phyloP scores from a whole-genome alignment of 37 sponge, comb jelly and placozoan species.

The Oscarella lobularis region DNA sequence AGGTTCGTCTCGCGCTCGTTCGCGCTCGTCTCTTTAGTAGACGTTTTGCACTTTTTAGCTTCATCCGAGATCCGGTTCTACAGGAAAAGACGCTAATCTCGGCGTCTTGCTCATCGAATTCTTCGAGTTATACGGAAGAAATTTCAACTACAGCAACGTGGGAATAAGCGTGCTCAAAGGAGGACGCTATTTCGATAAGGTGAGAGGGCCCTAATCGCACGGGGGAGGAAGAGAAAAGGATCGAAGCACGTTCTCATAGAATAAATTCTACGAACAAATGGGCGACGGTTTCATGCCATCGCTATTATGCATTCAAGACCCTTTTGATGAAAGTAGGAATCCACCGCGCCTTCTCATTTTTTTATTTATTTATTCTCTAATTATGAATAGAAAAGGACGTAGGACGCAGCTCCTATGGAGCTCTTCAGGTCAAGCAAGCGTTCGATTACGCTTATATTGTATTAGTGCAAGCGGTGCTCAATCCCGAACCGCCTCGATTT shows the following conservation, averaged over 20 bases:
- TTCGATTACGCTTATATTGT: constrained; percentile 75
- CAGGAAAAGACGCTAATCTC: constrained; percentile 56
- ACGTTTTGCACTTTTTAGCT: neutral
- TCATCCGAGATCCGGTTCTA: neutral
- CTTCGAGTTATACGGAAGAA: constrained; percentile 88
- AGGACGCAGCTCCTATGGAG: constrained; percentile 59
- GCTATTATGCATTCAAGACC: neutral
- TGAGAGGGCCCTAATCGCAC: too few species aligned
- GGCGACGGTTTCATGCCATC: neutral
- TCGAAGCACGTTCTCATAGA: too few species aligned
- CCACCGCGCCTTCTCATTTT: constrained; percentile 10
- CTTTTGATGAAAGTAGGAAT: constrained; percentile 10
- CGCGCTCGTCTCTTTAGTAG: neutral
- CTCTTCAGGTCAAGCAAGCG: constrained; percentile 52
- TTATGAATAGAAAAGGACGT: constrained; percentile 29
- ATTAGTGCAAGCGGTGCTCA: constrained; percentile 29
- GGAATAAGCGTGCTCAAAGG: constrained; percentile 60
- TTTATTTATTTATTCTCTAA: neutral
- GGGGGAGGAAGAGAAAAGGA: too few species aligned
- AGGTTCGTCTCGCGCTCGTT: constrained; percentile 10
- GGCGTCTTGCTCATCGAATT: constrained; percentile 94
- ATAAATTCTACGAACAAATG: neutral
- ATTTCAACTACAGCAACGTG: constrained; percentile 78
- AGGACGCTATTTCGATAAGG: constrained; percentile 64
- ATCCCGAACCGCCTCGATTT: neutral